Conservation (phyloP, 2,888 invertebrate genomes). For the Copidosoma aretas region DNA sequence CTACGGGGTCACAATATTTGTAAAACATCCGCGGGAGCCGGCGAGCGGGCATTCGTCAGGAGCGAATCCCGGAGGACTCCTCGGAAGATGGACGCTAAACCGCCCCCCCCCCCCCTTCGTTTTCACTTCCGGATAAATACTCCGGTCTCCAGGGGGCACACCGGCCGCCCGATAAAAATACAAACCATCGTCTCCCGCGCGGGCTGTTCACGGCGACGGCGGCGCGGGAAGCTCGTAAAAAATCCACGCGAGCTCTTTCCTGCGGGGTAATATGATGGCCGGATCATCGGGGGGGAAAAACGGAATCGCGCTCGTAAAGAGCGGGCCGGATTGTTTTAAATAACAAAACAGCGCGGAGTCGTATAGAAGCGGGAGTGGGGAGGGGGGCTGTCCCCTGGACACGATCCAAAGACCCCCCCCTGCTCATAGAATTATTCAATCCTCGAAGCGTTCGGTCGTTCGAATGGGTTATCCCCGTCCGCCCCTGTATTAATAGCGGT, state of each 20-base stretch:
- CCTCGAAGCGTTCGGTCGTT: slow-evolving; percentile 8
- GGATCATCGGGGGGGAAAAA: neutral
- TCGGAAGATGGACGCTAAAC: neutral
- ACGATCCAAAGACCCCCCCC: too few species aligned
- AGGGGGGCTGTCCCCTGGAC: too few species aligned
- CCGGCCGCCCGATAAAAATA: too few species aligned
- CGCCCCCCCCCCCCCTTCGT: neutral
- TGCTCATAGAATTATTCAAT: neutral
- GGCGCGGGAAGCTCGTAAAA: too few species aligned
- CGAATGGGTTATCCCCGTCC: neutral
- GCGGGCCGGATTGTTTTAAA: neutral
- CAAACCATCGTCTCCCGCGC: too few species aligned
- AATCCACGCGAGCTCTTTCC: too few species aligned
- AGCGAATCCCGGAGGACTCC: slow-evolving; percentile 29
- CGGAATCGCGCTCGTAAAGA: neutral
- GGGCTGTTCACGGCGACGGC: too few species aligned
- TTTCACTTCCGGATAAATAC: neutral
- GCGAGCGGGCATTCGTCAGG: too few species aligned
- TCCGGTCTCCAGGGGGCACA: too few species aligned
- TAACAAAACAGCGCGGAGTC: neutral
- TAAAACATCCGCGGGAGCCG: too few species aligned
- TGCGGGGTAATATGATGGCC: too few species aligned
- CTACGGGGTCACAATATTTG: too few species aligned
- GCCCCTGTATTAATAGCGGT: neutral
- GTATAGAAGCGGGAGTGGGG: neutral